Base-by-base conservation (phyloP, 2,113 vertebrate genomes). In the Sturnus vulgaris region DNA sequence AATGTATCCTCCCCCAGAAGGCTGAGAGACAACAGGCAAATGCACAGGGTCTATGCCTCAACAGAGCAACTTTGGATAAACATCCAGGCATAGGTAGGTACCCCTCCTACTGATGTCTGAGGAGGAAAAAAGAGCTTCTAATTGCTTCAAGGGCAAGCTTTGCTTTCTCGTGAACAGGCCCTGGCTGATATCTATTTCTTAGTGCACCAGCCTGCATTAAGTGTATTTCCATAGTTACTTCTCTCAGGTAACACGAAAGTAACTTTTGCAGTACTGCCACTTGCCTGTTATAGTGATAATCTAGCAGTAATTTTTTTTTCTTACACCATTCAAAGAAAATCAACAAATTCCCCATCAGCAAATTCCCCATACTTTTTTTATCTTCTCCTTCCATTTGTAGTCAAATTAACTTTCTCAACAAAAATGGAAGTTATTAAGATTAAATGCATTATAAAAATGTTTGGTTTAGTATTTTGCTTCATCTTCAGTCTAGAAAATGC, bases 51-150 rank as follows among this genome's bases (percentile, higher is more conserved):
- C 44, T 69, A 15, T 77, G 7, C 12, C 25, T 80, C 11, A 33
- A 14, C 46, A 21, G 24, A 0, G 1, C 0, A 1, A 50, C 18
- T 39, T 33, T 35, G n/a, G 27, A 11, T n/a, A 60, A 31, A 37
- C 9, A 8, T 37, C 16, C 15, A 6, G 6, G 16, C 33, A 64
- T 20, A 15, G 4, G n/a, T 7, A n/a, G 17, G 7, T 40, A 33
- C 5, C 3, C 2, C 5, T 80, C 30, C 14, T 6, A 33, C 21
- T 49, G 9, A 37, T 44, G 13, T 35, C 12, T n/a, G 37, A 44
- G 14, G 18, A 83, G 10, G 9, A 28, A 49, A 31, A 57, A n/a
- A 49, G 27, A 52, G 11, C 28, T 64, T 31, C 12, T 28, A 28
- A 37, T 47, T 66, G 10, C 19, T 71, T 40, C 9, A 3, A 63